Conservation (phyloP, 2,888 invertebrate genomes). For the Sarcophaga variegata region DNA sequence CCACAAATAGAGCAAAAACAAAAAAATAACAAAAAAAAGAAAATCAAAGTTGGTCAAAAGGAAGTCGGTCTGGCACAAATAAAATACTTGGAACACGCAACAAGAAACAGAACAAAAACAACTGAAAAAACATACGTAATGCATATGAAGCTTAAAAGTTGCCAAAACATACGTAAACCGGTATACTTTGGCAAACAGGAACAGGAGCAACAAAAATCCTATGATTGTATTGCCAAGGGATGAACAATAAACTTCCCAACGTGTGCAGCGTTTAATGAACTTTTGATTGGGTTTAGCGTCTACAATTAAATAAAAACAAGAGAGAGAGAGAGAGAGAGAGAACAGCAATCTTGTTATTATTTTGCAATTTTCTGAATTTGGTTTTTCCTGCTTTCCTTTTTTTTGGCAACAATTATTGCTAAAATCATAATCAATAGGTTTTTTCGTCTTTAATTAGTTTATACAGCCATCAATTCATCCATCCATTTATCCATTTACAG, state of each 20-base stretch:
- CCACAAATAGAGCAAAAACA: conserved; percentile 58
- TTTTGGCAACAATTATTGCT: not conserved
- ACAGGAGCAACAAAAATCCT: not conserved
- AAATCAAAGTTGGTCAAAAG: conserved; percentile 66
- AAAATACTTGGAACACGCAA: conserved; percentile 59
- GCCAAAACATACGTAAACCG: too few species aligned
- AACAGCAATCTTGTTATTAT: too few species aligned
- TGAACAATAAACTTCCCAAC: not conserved
- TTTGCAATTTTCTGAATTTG: too few species aligned
- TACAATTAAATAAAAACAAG: not conserved
- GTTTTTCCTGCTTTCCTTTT: not conserved
- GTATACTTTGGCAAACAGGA: conserved; percentile 3
- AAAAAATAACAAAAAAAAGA: conserved; percentile 60
- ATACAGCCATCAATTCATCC: not conserved
- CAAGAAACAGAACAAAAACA: conserved; percentile 22
- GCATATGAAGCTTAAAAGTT: too few species aligned
- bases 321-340: not conserved
- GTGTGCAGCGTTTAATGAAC: conserved; percentile 54
- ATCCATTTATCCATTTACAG: not conserved
- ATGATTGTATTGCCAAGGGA: not conserved
- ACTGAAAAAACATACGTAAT: not conserved
- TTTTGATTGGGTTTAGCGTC: conserved; percentile 18
- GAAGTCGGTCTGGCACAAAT: conserved; percentile 65
- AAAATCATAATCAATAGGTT: not conserved
- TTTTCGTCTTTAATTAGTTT: not conserved